These are phyloP conservation scores for Pogonognathellus flavescens DNA, from an alignment of 1,140 invertebrate species.

Conservation along the genomic window DNA sequence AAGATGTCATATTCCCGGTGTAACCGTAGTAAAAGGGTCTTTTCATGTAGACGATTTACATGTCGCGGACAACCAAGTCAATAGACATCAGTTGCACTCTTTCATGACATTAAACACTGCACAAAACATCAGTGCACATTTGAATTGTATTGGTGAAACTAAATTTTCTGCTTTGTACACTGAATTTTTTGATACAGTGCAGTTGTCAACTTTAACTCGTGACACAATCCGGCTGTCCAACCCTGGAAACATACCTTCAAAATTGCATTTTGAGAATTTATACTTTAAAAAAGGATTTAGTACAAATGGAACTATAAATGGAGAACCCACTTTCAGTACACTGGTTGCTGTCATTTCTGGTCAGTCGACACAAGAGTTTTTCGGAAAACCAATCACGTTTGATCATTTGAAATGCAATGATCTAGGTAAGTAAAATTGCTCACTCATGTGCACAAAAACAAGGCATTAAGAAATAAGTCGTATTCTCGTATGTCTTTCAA, in stretches of 20 bases:
- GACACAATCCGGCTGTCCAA: neutral
- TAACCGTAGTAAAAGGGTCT: neutral
- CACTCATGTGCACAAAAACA: neutral
- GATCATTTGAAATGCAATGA: neutral
- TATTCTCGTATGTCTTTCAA: too few relatives aligned
- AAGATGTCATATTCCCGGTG: neutral
- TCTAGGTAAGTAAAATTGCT: neutral
- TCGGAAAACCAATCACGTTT: neutral
- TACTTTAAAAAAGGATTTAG: neutral
- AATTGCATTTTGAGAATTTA: neutral
- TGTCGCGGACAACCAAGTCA: neutral
- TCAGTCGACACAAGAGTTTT: conserved; percentile 26
- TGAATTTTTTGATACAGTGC: neutral
- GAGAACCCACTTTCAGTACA: neutral
- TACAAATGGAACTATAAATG: conserved; percentile 54
- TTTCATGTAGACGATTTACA: neutral
- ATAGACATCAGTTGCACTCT: neutral
- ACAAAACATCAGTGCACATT: conserved; percentile 3
- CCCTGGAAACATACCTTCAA: neutral
- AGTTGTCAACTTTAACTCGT: neutral
- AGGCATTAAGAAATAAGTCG: neutral
- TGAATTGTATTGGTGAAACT: neutral
- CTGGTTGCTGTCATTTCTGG: conserved; percentile 36
- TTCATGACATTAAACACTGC: neutral
- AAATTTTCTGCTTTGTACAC: neutral